Evolutionary conservation across 2,888 invertebrate species (phyloP).

Genomic region (Rhingia rostrata): DNA sequence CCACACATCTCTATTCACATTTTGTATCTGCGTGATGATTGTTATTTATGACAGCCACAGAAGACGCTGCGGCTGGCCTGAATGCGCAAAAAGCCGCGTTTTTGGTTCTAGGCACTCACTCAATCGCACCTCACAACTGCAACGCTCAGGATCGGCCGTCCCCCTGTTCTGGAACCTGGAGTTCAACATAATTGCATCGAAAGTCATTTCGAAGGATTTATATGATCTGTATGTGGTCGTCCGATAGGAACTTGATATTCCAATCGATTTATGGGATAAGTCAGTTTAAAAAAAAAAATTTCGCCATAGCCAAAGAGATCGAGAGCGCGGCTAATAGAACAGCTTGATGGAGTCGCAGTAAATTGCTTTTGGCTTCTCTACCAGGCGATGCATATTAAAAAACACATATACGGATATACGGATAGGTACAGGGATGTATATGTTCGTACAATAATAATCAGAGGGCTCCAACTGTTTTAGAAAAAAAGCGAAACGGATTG

Average conservation of each 20-base stretch:
- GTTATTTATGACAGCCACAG: conserved; percentile 69
- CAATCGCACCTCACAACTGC: conserved; percentile 39
- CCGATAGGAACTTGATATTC: conserved; percentile 68
- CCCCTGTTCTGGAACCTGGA: conserved; percentile 31
- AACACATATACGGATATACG: not conserved
- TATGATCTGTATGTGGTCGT: conserved; percentile 68
- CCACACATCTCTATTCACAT: conserved; percentile 48
- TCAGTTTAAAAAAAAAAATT: conserved; percentile 29
- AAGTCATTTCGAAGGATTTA: conserved; percentile 71
- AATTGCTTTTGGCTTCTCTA: conserved; percentile 61
- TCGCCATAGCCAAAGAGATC: conserved; percentile 6
- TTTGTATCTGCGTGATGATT: conserved; percentile 64
- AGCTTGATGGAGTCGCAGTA: conserved; percentile 33
- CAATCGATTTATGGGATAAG: conserved; percentile 69
- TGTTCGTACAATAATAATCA: conserved; percentile 6
- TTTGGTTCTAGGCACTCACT: conserved; percentile 61
- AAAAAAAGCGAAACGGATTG: conserved; percentile 43
- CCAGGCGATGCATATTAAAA: conserved; percentile 13
- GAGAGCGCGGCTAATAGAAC: conserved; percentile 33
- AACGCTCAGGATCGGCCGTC: conserved; percentile 10
- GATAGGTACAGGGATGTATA: not conserved
- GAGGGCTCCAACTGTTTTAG: conserved; percentile 14
- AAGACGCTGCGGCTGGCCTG: conserved; percentile 11
- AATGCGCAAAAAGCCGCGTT: conserved; percentile 4
- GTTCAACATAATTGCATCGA: conserved; percentile 68